A percentile compares a stretch with the other conserved stretches of the same genome.
Conservation (phyloP, 1,140 invertebrate genomes). For the Drosophila jambulina region DNA sequence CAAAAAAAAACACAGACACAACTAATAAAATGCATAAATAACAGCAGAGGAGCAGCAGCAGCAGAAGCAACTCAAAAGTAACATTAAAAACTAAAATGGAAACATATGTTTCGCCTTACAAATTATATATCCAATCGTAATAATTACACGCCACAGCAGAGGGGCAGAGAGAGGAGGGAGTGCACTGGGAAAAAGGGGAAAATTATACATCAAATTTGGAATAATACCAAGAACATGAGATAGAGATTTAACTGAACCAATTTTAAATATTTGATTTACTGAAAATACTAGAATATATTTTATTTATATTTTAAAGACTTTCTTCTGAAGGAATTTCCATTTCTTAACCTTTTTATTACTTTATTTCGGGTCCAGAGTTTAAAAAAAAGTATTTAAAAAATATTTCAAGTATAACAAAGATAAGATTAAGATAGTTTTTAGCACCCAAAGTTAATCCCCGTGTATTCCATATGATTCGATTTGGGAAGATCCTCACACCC, state of each 20-base stretch:
- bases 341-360: no score
- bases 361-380: no score
- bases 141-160: conserved; percentile 64
- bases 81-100: conserved; percentile 75
- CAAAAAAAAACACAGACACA: conserved; percentile 29
- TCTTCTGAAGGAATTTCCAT: no score
- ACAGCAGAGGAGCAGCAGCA: conserved; percentile 30
- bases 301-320: no score
- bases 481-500: conserved; percentile 44
- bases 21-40: conserved; percentile 79
- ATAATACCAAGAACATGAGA: no score
- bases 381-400: no score
- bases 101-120: conserved; percentile 80
- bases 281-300: no score
- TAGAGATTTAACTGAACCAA: no score
- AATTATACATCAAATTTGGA: no score
- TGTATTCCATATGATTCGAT: conserved; percentile 60
- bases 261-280: no score
- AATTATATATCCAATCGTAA: conserved; percentile 82
- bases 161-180: conserved; percentile 1
- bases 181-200: not conserved
- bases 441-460: not conserved
- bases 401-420: no score
- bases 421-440: no score
- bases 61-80: conserved; percentile 40